A percentile compares a stretch with the other conserved stretches of the same genome.
Evolutionary conservation across 2,113 vertebrate species (phyloP).

Genomic region (Australoheros scitulus): DNA sequence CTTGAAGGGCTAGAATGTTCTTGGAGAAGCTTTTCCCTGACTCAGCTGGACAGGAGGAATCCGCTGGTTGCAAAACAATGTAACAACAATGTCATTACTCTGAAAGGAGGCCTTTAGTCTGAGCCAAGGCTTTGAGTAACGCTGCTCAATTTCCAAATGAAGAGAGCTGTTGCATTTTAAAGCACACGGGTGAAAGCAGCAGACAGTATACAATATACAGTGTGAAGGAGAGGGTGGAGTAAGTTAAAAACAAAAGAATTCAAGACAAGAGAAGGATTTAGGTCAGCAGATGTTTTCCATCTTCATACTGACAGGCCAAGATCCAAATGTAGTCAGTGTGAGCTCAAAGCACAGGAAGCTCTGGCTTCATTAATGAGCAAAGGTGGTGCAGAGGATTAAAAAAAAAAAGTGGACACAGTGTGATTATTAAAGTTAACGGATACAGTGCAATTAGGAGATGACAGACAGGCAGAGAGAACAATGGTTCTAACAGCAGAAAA

Average conservation of each 20-base stretch:
- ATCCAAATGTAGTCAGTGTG: neutral
- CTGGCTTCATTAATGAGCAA: neutral
- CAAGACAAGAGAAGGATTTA: conserved; percentile 4
- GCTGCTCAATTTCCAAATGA: conserved; percentile 47
- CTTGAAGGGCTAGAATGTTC: conserved; percentile 24
- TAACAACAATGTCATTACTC: conserved; percentile 39
- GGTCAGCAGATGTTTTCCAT: neutral
- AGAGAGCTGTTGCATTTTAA: conserved; percentile 44
- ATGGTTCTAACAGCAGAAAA: neutral
- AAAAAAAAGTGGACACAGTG: neutral
- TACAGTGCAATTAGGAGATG: neutral
- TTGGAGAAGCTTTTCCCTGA: conserved; percentile 41
- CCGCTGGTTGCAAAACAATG: conserved; percentile 36
- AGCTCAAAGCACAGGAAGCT: neutral
- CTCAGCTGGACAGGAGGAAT: conserved; percentile 45
- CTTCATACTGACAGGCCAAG: neutral
- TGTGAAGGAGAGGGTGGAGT: neutral
- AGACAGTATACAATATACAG: neutral
- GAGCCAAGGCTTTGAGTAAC: neutral
- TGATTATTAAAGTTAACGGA: conserved; percentile 6
- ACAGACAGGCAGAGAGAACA: neutral
- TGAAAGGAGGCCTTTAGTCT: conserved; percentile 24
- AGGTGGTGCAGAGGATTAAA: neutral
- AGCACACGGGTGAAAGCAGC: neutral
- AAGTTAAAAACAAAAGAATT: neutral